Percentiles rank a stretch among this genome's conserved stretches.
Evolutionary conservation across 2,113 vertebrate genomes (phyloP).

Genomic region (Eira barbara): DNA sequence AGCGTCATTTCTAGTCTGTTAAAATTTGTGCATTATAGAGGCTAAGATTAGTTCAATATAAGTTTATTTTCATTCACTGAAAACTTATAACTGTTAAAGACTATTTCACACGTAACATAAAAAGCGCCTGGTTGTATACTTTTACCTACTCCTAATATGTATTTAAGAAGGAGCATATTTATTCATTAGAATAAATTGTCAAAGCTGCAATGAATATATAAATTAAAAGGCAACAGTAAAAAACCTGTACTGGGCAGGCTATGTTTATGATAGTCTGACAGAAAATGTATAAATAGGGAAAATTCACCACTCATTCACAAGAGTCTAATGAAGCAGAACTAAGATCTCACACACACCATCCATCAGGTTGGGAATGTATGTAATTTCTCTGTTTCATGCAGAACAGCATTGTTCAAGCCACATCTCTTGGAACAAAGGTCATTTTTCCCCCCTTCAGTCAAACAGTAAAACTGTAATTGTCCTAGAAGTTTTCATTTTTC

Average conservation of each 20-base stretch:
- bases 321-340: constrained; percentile 84
- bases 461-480: constrained; percentile 82
- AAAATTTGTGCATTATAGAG: not conserved
- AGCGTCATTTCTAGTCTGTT: not conserved
- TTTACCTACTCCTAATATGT: constrained; percentile 79
- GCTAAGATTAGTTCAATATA: not conserved
- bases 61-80: constrained; percentile 58
- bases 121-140: constrained; percentile 70
- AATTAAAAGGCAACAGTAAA: constrained; percentile 75
- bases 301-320: constrained; percentile 82
- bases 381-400: constrained; percentile 78
- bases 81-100: constrained; percentile 74
- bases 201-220: constrained; percentile 72
- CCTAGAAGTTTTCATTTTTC: constrained; percentile 82
- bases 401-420: constrained; percentile 72
- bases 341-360: constrained; percentile 76
- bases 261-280: constrained; percentile 82
- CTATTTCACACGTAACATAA: constrained; percentile 67
- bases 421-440: constrained; percentile 72
- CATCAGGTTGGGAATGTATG: constrained; percentile 72
- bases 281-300: constrained; percentile 80
- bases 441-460: constrained; percentile 67
- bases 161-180: constrained; percentile 77
- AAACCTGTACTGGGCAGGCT: constrained; percentile 67
- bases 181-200: constrained; percentile 79